These are phyloP conservation scores for Lepus townsendii DNA, from an alignment of 2,797 vertebrate species.

Conservation along the genomic window DNA sequence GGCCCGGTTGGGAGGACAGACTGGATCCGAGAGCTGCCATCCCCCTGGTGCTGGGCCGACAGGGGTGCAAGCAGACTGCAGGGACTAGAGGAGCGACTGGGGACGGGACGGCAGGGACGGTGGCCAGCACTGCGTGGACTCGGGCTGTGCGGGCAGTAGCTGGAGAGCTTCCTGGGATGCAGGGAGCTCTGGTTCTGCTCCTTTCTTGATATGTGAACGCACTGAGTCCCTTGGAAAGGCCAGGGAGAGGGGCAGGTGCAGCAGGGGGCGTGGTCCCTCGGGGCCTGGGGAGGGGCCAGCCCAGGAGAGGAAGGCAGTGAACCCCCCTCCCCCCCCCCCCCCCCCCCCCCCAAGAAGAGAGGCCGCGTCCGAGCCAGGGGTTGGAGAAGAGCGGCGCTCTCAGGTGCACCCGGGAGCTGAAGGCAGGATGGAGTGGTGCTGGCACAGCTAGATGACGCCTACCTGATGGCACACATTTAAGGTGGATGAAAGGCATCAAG, in stretches of 20 bases:
- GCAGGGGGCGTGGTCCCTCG: neutral
- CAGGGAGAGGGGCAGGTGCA: no score
- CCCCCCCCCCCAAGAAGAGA: no score
- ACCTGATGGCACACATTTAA: no score
- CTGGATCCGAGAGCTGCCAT: neutral
- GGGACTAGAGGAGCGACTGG: neutral
- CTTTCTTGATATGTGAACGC: neutral
- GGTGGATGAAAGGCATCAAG: no score
- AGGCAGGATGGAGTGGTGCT: no score
- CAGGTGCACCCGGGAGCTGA: neutral
- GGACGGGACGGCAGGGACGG: neutral
- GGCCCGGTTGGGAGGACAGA: neutral
- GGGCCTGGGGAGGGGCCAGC: neutral
- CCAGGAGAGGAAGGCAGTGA: neutral
- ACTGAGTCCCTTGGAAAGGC: neutral
- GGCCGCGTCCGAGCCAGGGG: neutral
- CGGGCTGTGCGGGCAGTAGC: neutral
- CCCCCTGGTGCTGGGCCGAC: neutral
- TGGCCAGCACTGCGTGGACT: no score
- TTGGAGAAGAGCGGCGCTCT: neutral
- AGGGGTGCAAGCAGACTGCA: neutral
- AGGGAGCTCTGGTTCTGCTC: neutral
- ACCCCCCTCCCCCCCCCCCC: no score
- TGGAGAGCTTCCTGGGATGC: neutral
- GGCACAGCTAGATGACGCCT: no score